Evolutionary conservation across 1,140 invertebrate genomes (phyloP).

Genomic region (Monomorium pharaonis): DNA sequence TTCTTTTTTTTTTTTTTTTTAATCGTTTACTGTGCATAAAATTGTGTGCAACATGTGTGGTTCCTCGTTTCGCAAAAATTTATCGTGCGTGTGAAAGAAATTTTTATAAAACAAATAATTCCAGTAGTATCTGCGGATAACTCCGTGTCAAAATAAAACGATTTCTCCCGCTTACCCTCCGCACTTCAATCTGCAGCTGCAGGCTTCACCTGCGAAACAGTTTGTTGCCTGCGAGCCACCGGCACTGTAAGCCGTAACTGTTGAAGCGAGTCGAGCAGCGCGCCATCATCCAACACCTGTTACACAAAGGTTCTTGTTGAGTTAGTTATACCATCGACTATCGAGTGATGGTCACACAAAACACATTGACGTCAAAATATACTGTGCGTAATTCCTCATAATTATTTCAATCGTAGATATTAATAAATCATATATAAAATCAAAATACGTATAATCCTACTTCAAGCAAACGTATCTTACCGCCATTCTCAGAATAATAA

Average conservation of each 20-base stretch:
- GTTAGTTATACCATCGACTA: slow-evolving; percentile 47
- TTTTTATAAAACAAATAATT: background rate
- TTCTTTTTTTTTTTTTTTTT: background rate
- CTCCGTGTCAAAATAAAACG: slow-evolving; percentile 69
- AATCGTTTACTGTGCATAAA: background rate
- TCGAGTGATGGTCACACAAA: slow-evolving; percentile 12
- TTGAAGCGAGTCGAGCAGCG: slow-evolving; percentile 65
- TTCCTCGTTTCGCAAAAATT: background rate
- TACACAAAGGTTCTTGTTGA: slow-evolving; percentile 59
- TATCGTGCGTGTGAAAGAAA: background rate
- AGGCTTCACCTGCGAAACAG: slow-evolving; percentile 74
- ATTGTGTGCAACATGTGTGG: background rate
- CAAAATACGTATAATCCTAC: background rate
- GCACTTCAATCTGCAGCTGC: slow-evolving; percentile 66
- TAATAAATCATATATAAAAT: slow-evolving; percentile 1
- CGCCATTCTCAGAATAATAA: background rate
- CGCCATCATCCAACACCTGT: slow-evolving; percentile 73
- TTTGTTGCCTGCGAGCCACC: slow-evolving; percentile 65
- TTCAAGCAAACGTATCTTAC: background rate
- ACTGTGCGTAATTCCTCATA: slow-evolving; percentile 3
- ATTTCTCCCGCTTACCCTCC: slow-evolving; percentile 59
- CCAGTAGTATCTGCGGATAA: slow-evolving; percentile 10
- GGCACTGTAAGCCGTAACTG: slow-evolving; percentile 65
- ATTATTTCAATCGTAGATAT: slow-evolving; percentile 16
- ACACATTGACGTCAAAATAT: slow-evolving; percentile 39